Conservation (phyloP, 2,888 invertebrate species). For the Dione vanillae region DNA sequence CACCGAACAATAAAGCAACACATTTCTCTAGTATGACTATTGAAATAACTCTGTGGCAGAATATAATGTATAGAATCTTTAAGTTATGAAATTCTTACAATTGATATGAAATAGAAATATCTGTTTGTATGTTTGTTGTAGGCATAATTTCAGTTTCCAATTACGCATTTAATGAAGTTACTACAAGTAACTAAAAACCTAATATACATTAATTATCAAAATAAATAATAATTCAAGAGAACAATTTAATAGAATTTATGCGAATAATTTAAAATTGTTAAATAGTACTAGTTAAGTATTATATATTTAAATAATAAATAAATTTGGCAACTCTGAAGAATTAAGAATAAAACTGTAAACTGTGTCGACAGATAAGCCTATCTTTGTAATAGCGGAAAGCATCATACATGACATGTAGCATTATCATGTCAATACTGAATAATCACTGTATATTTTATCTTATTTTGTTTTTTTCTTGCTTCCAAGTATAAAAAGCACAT, state of each 20-base stretch:
- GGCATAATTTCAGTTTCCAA: no score
- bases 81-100: no score
- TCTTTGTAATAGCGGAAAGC: not conserved
- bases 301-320: not conserved
- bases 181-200: no score
- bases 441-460: not conserved
- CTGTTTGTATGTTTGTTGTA: no score
- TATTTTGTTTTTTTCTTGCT: not conserved
- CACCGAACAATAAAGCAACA: constrained; percentile 18
- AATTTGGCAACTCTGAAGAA: not conserved
- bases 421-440: not conserved
- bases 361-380: not conserved
- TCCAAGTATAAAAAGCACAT: not conserved
- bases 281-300: not conserved
- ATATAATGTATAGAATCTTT: not conserved
- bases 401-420: not conserved
- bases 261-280: no score
- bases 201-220: no score
- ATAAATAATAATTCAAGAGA: no score
- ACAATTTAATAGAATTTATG: no score
- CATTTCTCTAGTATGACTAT: constrained; percentile 20
- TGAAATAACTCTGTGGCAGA: not conserved
- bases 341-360: not conserved
- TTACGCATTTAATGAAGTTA: no score
- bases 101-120: no score